A percentile compares a stretch with the other conserved stretches of the same genome.
phyloP scores from a whole-genome alignment of 2,113 vertebrate species.

The Empidonax traillii region DNA sequence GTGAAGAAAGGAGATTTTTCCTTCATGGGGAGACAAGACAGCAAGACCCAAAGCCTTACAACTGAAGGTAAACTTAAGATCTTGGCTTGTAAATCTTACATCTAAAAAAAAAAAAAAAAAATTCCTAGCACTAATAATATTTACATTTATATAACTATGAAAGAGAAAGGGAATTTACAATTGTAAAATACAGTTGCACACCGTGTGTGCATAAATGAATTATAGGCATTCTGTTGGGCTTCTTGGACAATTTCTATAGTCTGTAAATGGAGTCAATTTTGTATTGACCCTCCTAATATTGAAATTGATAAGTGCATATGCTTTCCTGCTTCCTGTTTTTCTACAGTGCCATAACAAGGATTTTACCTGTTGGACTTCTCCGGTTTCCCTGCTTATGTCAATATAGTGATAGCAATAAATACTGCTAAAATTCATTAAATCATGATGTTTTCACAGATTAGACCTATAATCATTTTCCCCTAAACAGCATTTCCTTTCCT shows the following conservation, averaged over 20 bases:
- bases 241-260: neutral
- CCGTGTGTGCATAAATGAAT: neutral
- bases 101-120: neutral
- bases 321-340: neutral
- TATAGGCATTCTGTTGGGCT: neutral
- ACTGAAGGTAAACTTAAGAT: neutral
- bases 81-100: neutral
- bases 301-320: neutral
- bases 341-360: rapidly evolving
- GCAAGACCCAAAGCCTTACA: neutral
- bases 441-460: neutral
- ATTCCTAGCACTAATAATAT: neutral
- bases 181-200: neutral
- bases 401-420: neutral
- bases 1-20: neutral
- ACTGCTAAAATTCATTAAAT: neutral
- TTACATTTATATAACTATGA: neutral
- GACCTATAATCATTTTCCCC: neutral
- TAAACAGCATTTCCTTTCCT: neutral
- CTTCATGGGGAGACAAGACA: neutral
- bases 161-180: neutral
- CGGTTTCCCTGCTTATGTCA: neutral
- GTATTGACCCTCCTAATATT: neutral
- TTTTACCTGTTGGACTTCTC: neutral
- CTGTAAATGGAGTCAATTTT: neutral